These are phyloP conservation scores for Orientallactaga sibirica DNA, from an alignment of 2,797 vertebrate species.

Conservation along the genomic window DNA sequence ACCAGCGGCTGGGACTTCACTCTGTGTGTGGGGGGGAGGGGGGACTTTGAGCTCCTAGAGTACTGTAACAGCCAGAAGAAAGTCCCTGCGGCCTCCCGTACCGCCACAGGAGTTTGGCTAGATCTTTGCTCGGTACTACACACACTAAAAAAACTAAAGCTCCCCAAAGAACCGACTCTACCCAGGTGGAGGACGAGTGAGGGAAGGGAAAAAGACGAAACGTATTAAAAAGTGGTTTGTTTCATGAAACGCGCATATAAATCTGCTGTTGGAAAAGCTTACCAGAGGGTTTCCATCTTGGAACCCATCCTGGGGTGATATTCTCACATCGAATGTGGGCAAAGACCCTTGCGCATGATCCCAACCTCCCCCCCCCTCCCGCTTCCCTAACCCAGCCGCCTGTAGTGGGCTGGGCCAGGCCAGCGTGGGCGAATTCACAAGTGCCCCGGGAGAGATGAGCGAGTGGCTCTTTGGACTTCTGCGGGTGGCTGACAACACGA, in stretches of 20 bases:
- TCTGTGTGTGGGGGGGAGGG: too few species aligned
- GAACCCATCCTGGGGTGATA: not conserved
- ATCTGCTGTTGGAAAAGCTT: not conserved
- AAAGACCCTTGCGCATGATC: slow-evolving; percentile 34
- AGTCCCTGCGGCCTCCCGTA: not conserved
- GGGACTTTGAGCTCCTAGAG: not conserved
- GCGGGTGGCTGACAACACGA: slow-evolving; percentile 82
- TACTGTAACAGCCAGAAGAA: not conserved
- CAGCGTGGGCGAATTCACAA: slow-evolving; percentile 68
- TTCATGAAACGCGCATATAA: not conserved
- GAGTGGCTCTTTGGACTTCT: slow-evolving; percentile 70
- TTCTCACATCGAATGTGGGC: not conserved
- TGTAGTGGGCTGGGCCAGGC: not conserved
- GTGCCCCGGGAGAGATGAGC: slow-evolving; percentile 78
- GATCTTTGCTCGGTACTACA: not conserved
- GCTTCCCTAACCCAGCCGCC: not conserved
- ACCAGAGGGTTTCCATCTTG: slow-evolving; percentile 16
- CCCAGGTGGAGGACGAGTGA: too few species aligned
- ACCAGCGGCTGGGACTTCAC: not conserved
- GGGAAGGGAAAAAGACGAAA: slow-evolving; percentile 54
- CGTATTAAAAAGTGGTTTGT: slow-evolving; percentile 54
- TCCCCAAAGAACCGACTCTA: not conserved
- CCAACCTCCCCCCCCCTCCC: not conserved
- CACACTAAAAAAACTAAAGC: slow-evolving; percentile 27
- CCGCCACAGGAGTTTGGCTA: not conserved